Conservation (phyloP, 2,113 vertebrate genomes). For the Connochaetes taurinus region DNA sequence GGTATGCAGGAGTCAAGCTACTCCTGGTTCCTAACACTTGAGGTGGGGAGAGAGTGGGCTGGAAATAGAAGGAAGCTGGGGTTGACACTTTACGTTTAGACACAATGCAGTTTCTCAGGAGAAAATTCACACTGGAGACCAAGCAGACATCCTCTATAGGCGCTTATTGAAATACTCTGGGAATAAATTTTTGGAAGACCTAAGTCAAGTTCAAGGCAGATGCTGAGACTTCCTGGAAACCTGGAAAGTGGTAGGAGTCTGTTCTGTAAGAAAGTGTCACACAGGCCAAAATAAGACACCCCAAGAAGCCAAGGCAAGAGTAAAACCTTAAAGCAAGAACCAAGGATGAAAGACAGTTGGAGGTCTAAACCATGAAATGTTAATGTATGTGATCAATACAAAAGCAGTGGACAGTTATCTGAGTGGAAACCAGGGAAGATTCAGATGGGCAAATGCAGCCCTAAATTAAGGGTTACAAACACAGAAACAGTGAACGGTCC, state of each 20-base stretch:
- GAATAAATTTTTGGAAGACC: not conserved
- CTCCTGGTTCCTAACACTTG: too few species aligned
- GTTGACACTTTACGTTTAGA: not conserved
- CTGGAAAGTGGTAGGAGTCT: not conserved
- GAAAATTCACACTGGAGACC: not conserved
- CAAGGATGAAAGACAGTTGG: rapidly evolving
- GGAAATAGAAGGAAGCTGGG: not conserved
- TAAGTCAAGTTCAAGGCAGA: not conserved
- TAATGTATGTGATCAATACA: rapidly evolving
- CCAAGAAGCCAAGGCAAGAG: not conserved
- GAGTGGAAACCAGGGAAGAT: not conserved
- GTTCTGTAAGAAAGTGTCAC: not conserved
- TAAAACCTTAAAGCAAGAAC: not conserved
- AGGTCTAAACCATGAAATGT: not conserved
- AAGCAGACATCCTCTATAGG: rapidly evolving
- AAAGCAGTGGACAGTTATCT: not conserved
- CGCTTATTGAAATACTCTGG: not conserved
- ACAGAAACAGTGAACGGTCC: not conserved
- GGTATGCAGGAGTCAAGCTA: rapidly evolving
- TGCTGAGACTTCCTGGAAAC: not conserved
- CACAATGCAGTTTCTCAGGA: not conserved
- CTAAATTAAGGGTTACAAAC: not conserved
- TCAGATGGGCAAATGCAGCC: not conserved
- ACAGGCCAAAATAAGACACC: rapidly evolving
- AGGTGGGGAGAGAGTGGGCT: not conserved